Percentiles rank a stretch among this genome's conserved stretches.
These are phyloP conservation scores for Chaetorhynchus papuensis DNA, from an alignment of 2,113 vertebrate genomes.

Conservation along the genomic window DNA sequence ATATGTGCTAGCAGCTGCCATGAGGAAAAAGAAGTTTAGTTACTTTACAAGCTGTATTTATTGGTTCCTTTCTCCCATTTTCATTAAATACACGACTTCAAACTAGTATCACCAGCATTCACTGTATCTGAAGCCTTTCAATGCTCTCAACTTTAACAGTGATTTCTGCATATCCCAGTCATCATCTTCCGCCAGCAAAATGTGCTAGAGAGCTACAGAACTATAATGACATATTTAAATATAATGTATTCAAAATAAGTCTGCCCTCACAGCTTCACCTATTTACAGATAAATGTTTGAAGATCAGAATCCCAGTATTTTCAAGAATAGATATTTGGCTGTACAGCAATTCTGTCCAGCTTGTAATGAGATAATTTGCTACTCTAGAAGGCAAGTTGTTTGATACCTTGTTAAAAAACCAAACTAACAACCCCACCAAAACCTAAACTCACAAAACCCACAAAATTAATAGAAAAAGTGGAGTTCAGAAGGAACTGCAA, in stretches of 20 bases:
- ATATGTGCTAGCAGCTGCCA: not conserved
- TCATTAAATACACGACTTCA: not conserved
- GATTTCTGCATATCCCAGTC: not conserved
- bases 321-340: not conserved
- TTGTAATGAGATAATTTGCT: not conserved
- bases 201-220: not conserved
- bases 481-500: not conserved
- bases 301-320: not conserved
- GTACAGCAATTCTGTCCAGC: not conserved
- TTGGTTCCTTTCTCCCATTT: not conserved
- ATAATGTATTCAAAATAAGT: not conserved
- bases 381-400: not conserved
- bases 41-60: not conserved
- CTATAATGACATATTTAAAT: not conserved
- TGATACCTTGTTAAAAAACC: not conserved
- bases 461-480: not conserved
- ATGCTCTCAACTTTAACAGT: not conserved
- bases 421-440: not conserved
- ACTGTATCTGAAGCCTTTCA: not conserved
- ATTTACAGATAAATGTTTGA: not conserved
- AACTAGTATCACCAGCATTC: not conserved
- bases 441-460: not conserved
- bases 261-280: not conserved
- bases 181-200: not conserved
- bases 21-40: not conserved